Conservation (phyloP, 2,888 invertebrate genomes). For the Eupeodes luniger region DNA sequence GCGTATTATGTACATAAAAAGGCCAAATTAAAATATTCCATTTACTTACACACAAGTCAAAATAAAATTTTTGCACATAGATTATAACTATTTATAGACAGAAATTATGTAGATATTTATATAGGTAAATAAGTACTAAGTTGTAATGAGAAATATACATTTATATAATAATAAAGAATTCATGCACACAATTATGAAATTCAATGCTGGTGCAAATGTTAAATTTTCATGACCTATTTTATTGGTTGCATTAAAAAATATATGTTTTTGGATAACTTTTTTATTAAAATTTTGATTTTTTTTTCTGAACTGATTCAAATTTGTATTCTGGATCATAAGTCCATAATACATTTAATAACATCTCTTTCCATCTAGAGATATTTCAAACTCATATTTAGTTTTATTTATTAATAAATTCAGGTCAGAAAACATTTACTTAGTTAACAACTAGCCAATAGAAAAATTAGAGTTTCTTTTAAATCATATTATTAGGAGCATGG, state of each 20-base stretch:
- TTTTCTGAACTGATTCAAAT: constrained; percentile 9
- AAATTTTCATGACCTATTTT: constrained; percentile 59
- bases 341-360: too few species aligned
- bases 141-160: constrained; percentile 28
- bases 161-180: constrained; percentile 18
- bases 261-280: constrained; percentile 14
- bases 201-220: constrained; percentile 77
- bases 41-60: constrained; percentile 71
- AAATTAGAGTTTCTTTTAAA: not conserved
- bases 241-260: not conserved
- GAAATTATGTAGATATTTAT: not conserved
- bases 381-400: too few species aligned
- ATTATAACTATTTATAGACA: constrained; percentile 11
- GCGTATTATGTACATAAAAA: not conserved
- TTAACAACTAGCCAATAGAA: not conserved
- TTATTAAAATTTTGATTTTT: not conserved
- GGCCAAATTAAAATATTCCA: constrained; percentile 51
- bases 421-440: constrained; percentile 42
- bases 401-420: not conserved
- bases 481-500: constrained; percentile 40
- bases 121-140: not conserved
- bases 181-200: constrained; percentile 75
- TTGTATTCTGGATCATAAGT: too few species aligned
- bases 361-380: too few species aligned
- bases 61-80: constrained; percentile 56